These are phyloP conservation scores for Epizoanthus scotinus DNA, from an alignment of 92 coral and sea anemone genomes.

Conservation along the genomic window DNA sequence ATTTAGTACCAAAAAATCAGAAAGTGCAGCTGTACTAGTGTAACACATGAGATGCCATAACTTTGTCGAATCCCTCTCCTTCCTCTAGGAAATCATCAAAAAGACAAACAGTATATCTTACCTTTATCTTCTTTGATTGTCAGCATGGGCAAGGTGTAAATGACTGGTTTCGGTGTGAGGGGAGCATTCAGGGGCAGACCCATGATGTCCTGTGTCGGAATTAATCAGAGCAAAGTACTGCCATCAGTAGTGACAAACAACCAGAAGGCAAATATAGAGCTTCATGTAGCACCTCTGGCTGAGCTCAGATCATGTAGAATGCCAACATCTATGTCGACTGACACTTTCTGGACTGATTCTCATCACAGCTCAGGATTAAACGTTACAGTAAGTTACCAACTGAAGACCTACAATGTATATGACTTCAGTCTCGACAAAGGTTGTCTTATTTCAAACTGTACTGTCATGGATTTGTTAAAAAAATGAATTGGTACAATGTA, in stretches of 20 bases:
- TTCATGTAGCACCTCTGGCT: neutral
- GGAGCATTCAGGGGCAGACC: constrained; percentile 94
- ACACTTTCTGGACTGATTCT: constrained; percentile 32
- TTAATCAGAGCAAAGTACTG: neutral
- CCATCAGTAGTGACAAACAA: neutral
- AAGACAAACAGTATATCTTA: neutral
- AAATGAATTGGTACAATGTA: no score
- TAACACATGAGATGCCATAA: no score
- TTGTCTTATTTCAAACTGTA: no score
- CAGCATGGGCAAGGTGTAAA: constrained; percentile 96
- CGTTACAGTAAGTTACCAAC: no score
- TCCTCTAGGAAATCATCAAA: no score
- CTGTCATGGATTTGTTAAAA: no score
- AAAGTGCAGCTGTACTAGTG: no score
- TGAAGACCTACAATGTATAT: neutral
- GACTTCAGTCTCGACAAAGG: no score
- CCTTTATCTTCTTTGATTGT: constrained; percentile 98
- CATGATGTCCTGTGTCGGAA: constrained; percentile 83
- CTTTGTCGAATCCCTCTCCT: no score
- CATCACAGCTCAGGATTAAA: constrained; percentile 23
- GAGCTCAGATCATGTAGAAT: constrained; percentile 40
- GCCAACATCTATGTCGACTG: constrained; percentile 12
- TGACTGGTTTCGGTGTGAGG: constrained; percentile 78
- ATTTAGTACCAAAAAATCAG: no score
- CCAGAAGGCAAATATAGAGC: neutral